Percentiles rank a stretch among this genome's conserved stretches.
phyloP scores from a whole-genome alignment of 2,888 invertebrate genomes.

The Eristalis intricaria region DNA sequence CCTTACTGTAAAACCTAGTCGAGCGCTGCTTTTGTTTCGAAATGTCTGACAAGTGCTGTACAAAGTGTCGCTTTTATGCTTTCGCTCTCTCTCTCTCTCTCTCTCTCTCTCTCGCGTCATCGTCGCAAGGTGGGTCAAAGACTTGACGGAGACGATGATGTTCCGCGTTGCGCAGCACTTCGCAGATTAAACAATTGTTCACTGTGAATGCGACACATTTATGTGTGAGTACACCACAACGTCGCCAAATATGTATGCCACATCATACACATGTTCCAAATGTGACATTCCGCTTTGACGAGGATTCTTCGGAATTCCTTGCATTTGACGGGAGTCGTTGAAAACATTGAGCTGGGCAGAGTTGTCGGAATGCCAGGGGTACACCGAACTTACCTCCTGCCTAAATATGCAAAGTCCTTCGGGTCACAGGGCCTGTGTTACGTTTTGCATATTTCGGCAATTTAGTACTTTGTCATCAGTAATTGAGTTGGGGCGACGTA shows the following conservation, averaged over 20 bases:
- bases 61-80: constrained; percentile 2
- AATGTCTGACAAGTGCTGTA: constrained; percentile 2
- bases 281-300: neutral
- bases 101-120: neutral
- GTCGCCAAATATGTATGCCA: neutral
- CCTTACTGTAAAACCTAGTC: neutral
- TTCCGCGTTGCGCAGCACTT: constrained; percentile 10
- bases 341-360: neutral
- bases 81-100: neutral
- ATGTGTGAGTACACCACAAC: neutral
- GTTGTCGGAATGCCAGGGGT: neutral
- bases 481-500: neutral
- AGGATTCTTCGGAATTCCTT: neutral
- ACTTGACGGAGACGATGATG: constrained; percentile 26
- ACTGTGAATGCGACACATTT: neutral
- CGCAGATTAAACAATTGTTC: neutral
- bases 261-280: neutral
- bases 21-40: neutral
- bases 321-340: neutral
- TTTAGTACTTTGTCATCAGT: neutral
- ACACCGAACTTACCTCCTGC: neutral
- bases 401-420: neutral
- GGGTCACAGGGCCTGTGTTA: neutral
- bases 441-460: neutral
- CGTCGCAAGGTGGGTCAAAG: constrained; percentile 36